phyloP scores from a whole-genome alignment of 2,888 invertebrate genomes.

The Xestia sexstrigata region DNA sequence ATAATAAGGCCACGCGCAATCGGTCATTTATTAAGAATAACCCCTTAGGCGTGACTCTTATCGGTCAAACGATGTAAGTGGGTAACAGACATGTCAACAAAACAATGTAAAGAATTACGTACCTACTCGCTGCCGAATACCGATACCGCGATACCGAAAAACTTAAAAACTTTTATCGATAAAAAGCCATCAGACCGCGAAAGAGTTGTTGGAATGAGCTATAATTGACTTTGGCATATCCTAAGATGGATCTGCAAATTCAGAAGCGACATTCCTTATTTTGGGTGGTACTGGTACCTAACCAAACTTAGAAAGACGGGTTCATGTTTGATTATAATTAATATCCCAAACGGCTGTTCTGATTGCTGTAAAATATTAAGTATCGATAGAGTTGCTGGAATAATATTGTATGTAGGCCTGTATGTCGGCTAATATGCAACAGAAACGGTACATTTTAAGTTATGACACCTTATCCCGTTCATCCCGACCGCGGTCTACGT shows the following conservation, averaged over 20 bases:
- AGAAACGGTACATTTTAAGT: not conserved
- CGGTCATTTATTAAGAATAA: constrained; percentile 22
- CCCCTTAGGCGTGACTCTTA: constrained; percentile 27
- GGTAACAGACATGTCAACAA: constrained; percentile 26
- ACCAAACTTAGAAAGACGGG: not conserved
- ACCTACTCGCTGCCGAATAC: constrained; percentile 15
- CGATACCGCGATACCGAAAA: not conserved
- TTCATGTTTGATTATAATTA: constrained; percentile 7
- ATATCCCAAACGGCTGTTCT: not conserved
- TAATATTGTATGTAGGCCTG: too few species aligned
- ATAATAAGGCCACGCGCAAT: constrained; percentile 7
- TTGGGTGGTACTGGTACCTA: constrained; percentile 1
- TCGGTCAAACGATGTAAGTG: constrained; percentile 33
- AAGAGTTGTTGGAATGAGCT: constrained; percentile 20
- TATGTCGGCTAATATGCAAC: too few species aligned
- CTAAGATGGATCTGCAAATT: constrained; percentile 16
- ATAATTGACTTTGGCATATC: constrained; percentile 16
- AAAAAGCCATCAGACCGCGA: constrained; percentile 14
- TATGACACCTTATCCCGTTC: too few species aligned
- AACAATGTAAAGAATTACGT: constrained; percentile 15
- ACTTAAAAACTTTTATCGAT: constrained; percentile 11
- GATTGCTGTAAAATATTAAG: not conserved
- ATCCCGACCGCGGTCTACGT: not conserved
- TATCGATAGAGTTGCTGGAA: not conserved
- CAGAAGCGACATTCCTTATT: constrained; percentile 27